A percentile compares a stretch with the other conserved stretches of the same genome.
phyloP scores from a whole-genome alignment of 1,140 invertebrate genomes.

The Pogonus chalceus region DNA sequence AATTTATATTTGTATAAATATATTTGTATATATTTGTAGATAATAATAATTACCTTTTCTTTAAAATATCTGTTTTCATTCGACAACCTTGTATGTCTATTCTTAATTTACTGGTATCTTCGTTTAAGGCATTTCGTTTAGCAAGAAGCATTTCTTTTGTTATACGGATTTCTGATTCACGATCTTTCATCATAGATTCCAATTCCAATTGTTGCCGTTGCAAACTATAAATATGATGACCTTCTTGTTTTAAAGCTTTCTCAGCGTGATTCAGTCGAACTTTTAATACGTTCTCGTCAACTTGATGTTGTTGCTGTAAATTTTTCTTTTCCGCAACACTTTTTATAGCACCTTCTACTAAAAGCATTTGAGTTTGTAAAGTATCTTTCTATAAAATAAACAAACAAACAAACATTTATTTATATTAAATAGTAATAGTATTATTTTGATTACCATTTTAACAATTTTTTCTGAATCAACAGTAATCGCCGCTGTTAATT shows the following conservation, averaged over 20 bases:
- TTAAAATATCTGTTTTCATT: slow-evolving; percentile 47
- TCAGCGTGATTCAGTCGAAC: slow-evolving; percentile 46
- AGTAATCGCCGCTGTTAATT: slow-evolving; percentile 32
- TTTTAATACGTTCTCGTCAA: slow-evolving; percentile 51
- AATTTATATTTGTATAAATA: slow-evolving; percentile 22
- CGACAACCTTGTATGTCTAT: slow-evolving; percentile 43
- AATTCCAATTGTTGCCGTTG: slow-evolving; percentile 48
- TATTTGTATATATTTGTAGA: slow-evolving; percentile 21
- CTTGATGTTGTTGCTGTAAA: slow-evolving; percentile 42
- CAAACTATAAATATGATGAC: slow-evolving; percentile 45
- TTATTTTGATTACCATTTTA: background rate
- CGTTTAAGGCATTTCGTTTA: slow-evolving; percentile 43
- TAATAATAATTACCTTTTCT: slow-evolving; percentile 33
- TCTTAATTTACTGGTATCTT: slow-evolving; percentile 47
- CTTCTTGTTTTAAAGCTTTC: slow-evolving; percentile 42
- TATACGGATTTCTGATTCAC: slow-evolving; percentile 47
- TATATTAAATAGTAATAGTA: background rate
- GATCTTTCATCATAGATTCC: slow-evolving; percentile 49
- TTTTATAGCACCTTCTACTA: slow-evolving; percentile 45
- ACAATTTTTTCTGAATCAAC: slow-evolving; percentile 32
- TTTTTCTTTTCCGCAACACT: slow-evolving; percentile 35
- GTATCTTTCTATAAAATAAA: slow-evolving; percentile 29
- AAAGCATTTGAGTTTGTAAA: slow-evolving; percentile 36
- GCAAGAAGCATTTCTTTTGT: slow-evolving; percentile 46
- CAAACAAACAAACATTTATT: slow-evolving; percentile 11